These are phyloP conservation scores for Apantesis nais DNA, from an alignment of 2,888 invertebrate genomes.

Conservation along the genomic window DNA sequence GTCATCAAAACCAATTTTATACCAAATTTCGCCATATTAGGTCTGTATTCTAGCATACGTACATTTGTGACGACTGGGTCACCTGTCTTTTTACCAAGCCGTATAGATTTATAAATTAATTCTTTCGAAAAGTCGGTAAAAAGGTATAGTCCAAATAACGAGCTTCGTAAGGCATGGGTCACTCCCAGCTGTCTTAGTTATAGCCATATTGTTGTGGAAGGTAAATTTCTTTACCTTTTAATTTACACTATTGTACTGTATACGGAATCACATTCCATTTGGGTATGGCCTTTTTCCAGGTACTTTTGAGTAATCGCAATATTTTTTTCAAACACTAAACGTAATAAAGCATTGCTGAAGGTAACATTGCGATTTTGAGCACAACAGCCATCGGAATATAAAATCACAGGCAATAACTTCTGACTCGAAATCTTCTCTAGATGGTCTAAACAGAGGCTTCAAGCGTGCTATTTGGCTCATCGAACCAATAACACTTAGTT, in stretches of 20 bases:
- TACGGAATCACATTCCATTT: background rate
- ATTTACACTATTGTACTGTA: constrained; percentile 17
- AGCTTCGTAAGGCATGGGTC: constrained; percentile 22
- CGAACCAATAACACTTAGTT: constrained; percentile 41
- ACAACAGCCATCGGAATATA: constrained; percentile 43
- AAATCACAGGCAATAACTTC: constrained; percentile 40
- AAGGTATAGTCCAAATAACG: constrained; percentile 30
- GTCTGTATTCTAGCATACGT: constrained; percentile 31
- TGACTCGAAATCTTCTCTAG: constrained; percentile 25
- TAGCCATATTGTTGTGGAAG: constrained; percentile 32
- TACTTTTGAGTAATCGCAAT: too few relatives aligned
- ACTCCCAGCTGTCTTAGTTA: constrained; percentile 34
- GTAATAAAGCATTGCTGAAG: constrained; percentile 34
- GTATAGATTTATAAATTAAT: constrained; percentile 22
- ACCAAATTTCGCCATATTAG: constrained; percentile 29
- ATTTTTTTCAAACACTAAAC: too few relatives aligned
- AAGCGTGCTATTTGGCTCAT: constrained; percentile 35
- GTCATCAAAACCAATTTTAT: constrained; percentile 32
- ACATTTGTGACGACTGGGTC: constrained; percentile 25
- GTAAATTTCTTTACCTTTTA: constrained; percentile 36
- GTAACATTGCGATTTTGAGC: constrained; percentile 41
- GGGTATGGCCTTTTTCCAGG: background rate
- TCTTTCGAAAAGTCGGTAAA: constrained; percentile 12
- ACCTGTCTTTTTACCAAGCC: constrained; percentile 34
- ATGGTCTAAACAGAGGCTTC: constrained; percentile 40